phyloP scores from a whole-genome alignment of 2,113 vertebrate species.

The Saimiri boliviensis region DNA sequence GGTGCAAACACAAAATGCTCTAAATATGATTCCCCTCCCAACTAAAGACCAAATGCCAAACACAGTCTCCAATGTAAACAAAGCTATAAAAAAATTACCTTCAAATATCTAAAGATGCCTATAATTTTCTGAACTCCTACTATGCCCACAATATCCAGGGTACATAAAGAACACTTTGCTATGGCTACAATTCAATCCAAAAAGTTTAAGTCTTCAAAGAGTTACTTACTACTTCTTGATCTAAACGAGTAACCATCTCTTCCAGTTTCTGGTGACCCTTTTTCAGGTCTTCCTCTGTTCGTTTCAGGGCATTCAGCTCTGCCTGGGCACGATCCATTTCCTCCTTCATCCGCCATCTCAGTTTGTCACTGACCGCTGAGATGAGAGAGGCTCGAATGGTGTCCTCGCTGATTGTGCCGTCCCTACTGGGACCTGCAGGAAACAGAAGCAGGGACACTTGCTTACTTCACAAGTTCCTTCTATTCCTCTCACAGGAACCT shows the following conservation, averaged over 20 bases:
- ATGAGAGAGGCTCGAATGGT: constrained; percentile 98
- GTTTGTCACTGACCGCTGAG: constrained; percentile 97
- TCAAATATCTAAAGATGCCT: not conserved
- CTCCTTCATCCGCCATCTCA: constrained; percentile 99
- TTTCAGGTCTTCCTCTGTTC: constrained; percentile 97
- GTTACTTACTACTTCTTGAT: constrained; percentile 97
- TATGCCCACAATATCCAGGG: not conserved
- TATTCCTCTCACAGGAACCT: not conserved
- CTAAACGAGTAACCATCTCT: constrained; percentile 96
- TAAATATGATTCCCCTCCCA: not conserved
- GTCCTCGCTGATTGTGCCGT: constrained; percentile 97
- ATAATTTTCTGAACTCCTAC: not conserved
- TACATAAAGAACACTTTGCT: not conserved
- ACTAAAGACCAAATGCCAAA: not conserved
- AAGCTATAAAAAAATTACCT: not conserved
- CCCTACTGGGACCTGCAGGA: constrained; percentile 90
- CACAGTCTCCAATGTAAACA: not conserved
- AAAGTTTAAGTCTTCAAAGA: not conserved
- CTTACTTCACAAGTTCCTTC: not conserved
- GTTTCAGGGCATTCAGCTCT: constrained; percentile 96
- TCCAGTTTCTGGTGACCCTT: constrained; percentile 98
- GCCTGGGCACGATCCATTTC: constrained; percentile 99
- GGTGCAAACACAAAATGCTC: not conserved
- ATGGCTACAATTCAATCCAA: not conserved
- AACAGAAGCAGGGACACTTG: not conserved